phyloP scores from a whole-genome alignment of 2,888 invertebrate species.

The Papilio gigon region DNA sequence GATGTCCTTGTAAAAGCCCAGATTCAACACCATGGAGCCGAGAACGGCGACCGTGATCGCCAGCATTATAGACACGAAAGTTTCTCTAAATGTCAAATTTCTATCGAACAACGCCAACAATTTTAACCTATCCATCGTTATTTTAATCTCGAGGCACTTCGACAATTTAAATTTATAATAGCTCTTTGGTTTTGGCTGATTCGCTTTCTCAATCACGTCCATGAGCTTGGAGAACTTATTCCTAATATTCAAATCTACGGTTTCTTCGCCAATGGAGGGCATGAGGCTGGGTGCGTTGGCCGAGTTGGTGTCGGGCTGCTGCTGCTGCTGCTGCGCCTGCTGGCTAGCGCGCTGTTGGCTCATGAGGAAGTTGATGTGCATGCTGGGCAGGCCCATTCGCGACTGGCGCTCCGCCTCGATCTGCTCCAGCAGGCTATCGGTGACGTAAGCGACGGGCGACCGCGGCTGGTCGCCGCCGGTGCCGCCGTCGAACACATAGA shows the following conservation, averaged over 20 bases:
- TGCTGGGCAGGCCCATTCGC: slow-evolving; percentile 76
- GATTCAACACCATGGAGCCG: slow-evolving; percentile 91
- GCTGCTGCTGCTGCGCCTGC: slow-evolving; percentile 60
- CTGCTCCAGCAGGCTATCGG: slow-evolving; percentile 76
- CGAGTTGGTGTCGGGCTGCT: slow-evolving; percentile 63
- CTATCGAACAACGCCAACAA: slow-evolving; percentile 96
- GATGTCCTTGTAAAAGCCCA: slow-evolving; percentile 94
- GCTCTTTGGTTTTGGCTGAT: slow-evolving; percentile 80
- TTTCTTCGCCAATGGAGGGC: slow-evolving; percentile 81
- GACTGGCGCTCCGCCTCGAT: slow-evolving; percentile 77
- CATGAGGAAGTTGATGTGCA: slow-evolving; percentile 78
- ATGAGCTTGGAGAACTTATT: slow-evolving; percentile 82
- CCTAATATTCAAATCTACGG: slow-evolving; percentile 79
- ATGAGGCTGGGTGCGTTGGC: slow-evolving; percentile 73
- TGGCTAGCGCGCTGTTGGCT: slow-evolving; percentile 63
- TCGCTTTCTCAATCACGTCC: slow-evolving; percentile 80
- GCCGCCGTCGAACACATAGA: slow-evolving; percentile 77
- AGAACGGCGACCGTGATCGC: slow-evolving; percentile 93
- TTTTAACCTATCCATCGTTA: slow-evolving; percentile 95
- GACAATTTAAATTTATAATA: slow-evolving; percentile 90
- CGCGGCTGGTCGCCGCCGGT: slow-evolving; percentile 72
- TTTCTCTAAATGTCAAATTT: slow-evolving; percentile 92
- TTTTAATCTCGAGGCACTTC: slow-evolving; percentile 87
- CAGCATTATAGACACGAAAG: slow-evolving; percentile 90
- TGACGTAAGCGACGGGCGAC: slow-evolving; percentile 76